Base-by-base conservation (phyloP, 1,140 invertebrate species). In the Ceratitis capitata region DNA sequence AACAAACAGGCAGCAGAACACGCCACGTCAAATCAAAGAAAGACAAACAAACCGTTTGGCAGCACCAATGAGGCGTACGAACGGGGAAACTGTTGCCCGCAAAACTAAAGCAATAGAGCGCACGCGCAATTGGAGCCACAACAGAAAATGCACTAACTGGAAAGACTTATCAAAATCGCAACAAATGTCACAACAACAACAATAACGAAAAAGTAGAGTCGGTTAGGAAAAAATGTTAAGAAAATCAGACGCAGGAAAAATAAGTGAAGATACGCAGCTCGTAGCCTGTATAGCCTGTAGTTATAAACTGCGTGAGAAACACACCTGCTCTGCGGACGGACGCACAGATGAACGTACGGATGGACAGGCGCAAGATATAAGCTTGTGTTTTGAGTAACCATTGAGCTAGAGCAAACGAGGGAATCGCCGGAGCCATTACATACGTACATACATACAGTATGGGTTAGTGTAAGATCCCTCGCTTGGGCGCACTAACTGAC, bases 251-350 rank as follows among this genome's bases (percentile, higher is more conserved):
- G 51, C 51, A 56, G 51, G 19, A 56, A 23, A 5, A 23, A 6
- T 49, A 19, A 56, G 23, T 23, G 51, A 56, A 56, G 51, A 56
- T 56, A 19, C 19, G n/a, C 51, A 53, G 23, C 16, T n/a, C 19
- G 23, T n/a, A 26, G 1, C 19, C 6, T 45, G 23, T 7, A n/a
- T n/a, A 78, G 69, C 69, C 69, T 78, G 69, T 19, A 78, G 69
- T 78, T 78, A 78, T 78, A 78, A 78, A 78, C 69, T 78, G 51
- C 82, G 51, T 51, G 82, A 83, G 82, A 83, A 83, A 56, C 82
- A 83, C 82, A 83, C 82, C 47, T 56, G 51, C 82, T 53, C 47
- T 78, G 32, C 47, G 51, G 47, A 83, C 82, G 35, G 47, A 83
- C 82, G 29, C 19, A 53, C 29, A 83, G 10, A 19, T n/a, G n/a